Evolutionary conservation across 1,140 invertebrate genomes (phyloP).

Genomic region (Bradysia coprophila): DNA sequence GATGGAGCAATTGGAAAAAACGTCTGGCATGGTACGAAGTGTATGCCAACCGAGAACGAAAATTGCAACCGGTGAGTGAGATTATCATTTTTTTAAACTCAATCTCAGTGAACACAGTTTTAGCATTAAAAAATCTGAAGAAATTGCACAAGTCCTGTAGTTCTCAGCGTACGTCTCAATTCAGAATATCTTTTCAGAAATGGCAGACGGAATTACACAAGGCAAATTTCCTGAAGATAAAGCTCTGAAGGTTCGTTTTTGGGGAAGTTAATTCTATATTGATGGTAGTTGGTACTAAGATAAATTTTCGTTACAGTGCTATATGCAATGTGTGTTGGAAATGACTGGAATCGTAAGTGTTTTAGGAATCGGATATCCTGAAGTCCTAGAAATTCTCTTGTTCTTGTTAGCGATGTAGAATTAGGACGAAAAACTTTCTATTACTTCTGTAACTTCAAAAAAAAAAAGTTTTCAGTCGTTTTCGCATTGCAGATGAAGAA

Average conservation of each 20-base stretch:
- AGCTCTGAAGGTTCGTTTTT: conserved; percentile 17
- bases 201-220: conserved; percentile 23
- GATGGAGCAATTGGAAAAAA: conserved; percentile 15
- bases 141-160: no score
- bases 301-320: conserved; percentile 19
- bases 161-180: no score
- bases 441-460: not conserved
- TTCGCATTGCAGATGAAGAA: conserved; percentile 29
- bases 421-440: no score
- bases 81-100: not conserved
- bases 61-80: conserved; percentile 13
- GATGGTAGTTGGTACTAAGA: not conserved
- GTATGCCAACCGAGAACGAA: conserved; percentile 19
- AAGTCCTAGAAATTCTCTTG: no score
- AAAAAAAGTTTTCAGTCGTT: conserved; percentile 3
- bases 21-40: conserved; percentile 15
- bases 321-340: conserved; percentile 29
- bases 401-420: no score
- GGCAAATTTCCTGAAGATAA: conserved; percentile 26
- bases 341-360: conserved; percentile 23
- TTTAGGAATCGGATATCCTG: not conserved
- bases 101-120: no score
- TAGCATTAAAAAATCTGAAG: no score
- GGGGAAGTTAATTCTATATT: not conserved
- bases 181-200: no score